These are phyloP conservation scores for Danio albolineatus DNA, from an alignment of 2,797 vertebrate species.

Conservation along the genomic window DNA sequence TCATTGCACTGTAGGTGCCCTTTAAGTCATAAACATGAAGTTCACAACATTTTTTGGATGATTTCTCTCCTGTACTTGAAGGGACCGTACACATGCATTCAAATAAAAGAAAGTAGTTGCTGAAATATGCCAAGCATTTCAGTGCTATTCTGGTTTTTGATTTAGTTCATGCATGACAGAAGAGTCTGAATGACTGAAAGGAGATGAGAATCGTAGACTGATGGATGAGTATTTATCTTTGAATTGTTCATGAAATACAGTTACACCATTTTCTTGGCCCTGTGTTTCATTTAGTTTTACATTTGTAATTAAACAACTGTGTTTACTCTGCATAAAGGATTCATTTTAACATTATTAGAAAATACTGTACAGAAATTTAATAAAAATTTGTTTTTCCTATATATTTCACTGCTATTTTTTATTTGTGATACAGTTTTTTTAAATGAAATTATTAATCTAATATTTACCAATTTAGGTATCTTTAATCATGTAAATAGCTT, in stretches of 20 bases:
- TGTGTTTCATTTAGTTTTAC: background rate
- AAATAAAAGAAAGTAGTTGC: background rate
- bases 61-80: background rate
- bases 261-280: background rate
- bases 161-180: conserved; percentile 12
- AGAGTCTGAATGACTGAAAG: background rate
- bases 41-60: background rate
- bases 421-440: background rate
- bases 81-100: background rate
- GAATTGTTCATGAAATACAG: background rate
- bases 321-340: background rate
- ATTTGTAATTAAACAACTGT: background rate
- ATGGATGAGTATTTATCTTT: background rate
- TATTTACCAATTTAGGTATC: background rate
- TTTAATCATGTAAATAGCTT: background rate
- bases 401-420: background rate
- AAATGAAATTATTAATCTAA: background rate
- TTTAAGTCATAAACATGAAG: background rate
- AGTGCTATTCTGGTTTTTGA: conserved; percentile 17
- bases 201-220: background rate
- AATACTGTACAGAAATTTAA: conserved; percentile 7
- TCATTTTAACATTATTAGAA: background rate
- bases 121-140: conserved; percentile 37
- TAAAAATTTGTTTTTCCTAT: background rate
- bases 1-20: no score